Conservation (phyloP, 2,888 invertebrate genomes). For the Caenorhabditis afra region DNA sequence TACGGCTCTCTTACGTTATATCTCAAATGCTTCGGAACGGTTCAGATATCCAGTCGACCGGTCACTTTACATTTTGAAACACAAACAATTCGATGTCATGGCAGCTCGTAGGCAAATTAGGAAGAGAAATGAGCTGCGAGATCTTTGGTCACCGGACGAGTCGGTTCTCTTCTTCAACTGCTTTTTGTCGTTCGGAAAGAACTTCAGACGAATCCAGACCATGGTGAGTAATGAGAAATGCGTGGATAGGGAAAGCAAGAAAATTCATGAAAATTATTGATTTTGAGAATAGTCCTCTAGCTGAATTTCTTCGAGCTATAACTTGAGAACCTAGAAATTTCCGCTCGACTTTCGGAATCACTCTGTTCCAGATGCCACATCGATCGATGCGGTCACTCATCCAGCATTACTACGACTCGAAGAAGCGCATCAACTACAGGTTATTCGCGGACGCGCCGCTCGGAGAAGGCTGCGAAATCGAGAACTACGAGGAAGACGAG, state of each 20-base stretch:
- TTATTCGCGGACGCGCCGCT: neutral
- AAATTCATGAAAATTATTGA: too few relatives aligned
- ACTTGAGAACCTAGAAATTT: too few relatives aligned
- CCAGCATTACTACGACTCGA: conserved; percentile 30
- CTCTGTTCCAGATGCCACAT: conserved; percentile 25
- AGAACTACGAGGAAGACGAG: neutral
- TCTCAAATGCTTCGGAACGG: too few relatives aligned
- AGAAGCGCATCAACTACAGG: conserved; percentile 24
- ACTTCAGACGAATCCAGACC: conserved; percentile 11
- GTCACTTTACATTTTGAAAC: conserved; percentile 17
- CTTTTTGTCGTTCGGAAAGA: conserved; percentile 22
- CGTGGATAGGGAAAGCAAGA: too few relatives aligned
- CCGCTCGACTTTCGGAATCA: too few relatives aligned
- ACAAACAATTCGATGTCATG: conserved; percentile 1
- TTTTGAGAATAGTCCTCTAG: too few relatives aligned
- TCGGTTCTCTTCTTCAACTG: neutral
- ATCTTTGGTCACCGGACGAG: conserved; percentile 33
- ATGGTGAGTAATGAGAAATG: neutral
- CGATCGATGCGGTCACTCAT: conserved; percentile 32
- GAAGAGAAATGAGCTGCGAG: neutral
- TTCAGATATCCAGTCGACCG: conserved; percentile 23
- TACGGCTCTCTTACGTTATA: neutral
- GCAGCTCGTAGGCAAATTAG: too few relatives aligned
- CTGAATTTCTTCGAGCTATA: too few relatives aligned
- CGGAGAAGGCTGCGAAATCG: conserved; percentile 1